Evolutionary conservation across 2,797 vertebrate genomes (phyloP).

Genomic region (Hippocampus kuda): DNA sequence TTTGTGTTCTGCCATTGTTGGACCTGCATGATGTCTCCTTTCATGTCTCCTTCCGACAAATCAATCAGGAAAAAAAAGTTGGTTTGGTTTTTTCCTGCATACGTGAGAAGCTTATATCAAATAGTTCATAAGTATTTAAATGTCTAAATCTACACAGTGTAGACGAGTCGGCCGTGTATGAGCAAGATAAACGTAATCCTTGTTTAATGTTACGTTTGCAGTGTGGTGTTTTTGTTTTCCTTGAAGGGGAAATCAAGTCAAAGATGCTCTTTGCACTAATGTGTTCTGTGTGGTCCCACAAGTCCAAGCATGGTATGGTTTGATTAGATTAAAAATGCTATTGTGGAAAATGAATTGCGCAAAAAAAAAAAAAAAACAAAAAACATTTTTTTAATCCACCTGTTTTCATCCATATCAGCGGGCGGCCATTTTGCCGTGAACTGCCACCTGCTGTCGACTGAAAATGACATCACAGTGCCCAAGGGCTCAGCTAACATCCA

Average conservation of each 20-base stretch:
- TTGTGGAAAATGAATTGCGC: too few species aligned
- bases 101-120: slow-evolving; percentile 46
- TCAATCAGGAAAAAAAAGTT: slow-evolving; percentile 29
- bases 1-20: slow-evolving; percentile 51
- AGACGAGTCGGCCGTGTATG: slow-evolving; percentile 7
- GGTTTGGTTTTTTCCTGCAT: slow-evolving; percentile 30
- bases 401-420: too few species aligned
- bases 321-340: too few species aligned
- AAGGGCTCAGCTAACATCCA: too few species aligned
- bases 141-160: slow-evolving; percentile 1
- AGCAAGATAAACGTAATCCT: not conserved
- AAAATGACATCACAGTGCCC: too few species aligned
- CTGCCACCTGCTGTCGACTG: too few species aligned
- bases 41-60: slow-evolving; percentile 42
- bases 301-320: too few species aligned
- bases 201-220: not conserved
- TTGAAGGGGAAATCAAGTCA: too few species aligned
- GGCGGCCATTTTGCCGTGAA: too few species aligned
- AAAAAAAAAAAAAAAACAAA: too few species aligned
- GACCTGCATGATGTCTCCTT: slow-evolving; percentile 52
- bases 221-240: not conserved
- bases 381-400: too few species aligned
- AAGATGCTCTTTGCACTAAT: not conserved
- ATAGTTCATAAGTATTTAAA: slow-evolving; percentile 1
- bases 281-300: too few species aligned